phyloP scores from a whole-genome alignment of 2,113 vertebrate genomes.

The Raja brachyura region DNA sequence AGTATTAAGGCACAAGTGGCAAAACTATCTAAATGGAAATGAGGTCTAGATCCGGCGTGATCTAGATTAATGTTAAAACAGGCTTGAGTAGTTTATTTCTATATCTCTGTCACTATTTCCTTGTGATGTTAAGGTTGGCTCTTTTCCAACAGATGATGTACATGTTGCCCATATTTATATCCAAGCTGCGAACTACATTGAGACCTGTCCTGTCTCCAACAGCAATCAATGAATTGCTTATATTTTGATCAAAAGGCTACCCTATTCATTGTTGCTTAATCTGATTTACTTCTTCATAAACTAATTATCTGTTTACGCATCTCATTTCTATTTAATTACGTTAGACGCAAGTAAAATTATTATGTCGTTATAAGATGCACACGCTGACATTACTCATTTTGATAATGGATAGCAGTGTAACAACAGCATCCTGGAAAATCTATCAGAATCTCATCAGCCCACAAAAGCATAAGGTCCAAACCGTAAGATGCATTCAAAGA shows the following conservation, averaged over 20 bases:
- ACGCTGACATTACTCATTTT: not conserved
- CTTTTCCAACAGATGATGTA: not conserved
- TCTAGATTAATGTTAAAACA: not conserved
- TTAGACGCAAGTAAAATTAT: not conserved
- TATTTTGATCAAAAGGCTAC: not conserved
- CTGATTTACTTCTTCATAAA: constrained; percentile 13
- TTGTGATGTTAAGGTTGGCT: not conserved
- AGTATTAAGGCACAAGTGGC: not conserved
- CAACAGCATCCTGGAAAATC: not conserved
- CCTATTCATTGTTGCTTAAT: not conserved
- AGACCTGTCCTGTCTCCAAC: not conserved
- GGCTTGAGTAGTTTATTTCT: not conserved
- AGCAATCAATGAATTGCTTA: not conserved
- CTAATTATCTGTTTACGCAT: not conserved
- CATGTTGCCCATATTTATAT: not conserved
- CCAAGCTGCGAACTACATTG: not conserved
- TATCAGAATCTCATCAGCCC: not conserved
- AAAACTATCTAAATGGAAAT: not conserved
- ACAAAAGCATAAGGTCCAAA: not conserved
- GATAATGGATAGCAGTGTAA: not conserved
- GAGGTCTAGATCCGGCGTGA: not conserved
- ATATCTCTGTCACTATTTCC: not conserved
- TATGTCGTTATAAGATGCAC: not conserved
- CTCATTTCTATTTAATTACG: not conserved
- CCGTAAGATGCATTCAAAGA: not conserved